These are phyloP conservation scores for Anguilla japonica DNA, from an alignment of 2,113 vertebrate species.

Conservation along the genomic window DNA sequence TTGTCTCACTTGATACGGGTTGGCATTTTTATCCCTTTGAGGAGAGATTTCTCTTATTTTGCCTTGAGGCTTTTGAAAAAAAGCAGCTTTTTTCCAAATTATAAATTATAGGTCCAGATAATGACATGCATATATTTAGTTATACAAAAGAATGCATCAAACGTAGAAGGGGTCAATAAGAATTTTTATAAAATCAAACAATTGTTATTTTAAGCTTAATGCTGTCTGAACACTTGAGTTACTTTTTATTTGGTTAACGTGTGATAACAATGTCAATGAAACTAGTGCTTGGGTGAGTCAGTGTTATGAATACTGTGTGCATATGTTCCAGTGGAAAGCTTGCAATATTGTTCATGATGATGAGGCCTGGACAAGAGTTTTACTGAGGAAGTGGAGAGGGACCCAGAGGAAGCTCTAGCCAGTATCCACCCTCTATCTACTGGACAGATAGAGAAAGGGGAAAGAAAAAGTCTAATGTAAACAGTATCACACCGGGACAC, in stretches of 20 bases:
- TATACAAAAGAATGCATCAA: too few species aligned
- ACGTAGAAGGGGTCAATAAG: too few species aligned
- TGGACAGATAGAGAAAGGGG: conserved; percentile 53
- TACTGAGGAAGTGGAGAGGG: conserved; percentile 74
- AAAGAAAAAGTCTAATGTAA: conserved; percentile 54
- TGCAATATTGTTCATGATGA: conserved; percentile 37
- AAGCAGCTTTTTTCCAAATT: too few species aligned
- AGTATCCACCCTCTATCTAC: conserved; percentile 76
- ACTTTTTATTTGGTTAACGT: too few species aligned
- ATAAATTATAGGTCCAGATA: neutral
- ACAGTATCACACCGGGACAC: conserved; percentile 26
- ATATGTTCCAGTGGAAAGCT: conserved; percentile 52
- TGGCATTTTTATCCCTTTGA: neutral
- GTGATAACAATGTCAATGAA: neutral
- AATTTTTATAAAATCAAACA: too few species aligned
- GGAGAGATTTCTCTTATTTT: neutral
- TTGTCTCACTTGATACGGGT: neutral
- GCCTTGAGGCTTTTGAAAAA: too few species aligned
- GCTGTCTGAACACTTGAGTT: too few species aligned
- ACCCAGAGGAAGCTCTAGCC: conserved; percentile 79
- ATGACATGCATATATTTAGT: neutral
- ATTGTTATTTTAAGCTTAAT: too few species aligned
- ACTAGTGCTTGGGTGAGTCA: neutral
- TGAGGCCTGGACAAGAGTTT: conserved; percentile 56
- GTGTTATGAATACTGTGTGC: neutral